Evolutionary conservation across 2,888 invertebrate species (phyloP), one percentile per base, ranked within the genome.

Genomic region (Erebia aethiops): DNA sequence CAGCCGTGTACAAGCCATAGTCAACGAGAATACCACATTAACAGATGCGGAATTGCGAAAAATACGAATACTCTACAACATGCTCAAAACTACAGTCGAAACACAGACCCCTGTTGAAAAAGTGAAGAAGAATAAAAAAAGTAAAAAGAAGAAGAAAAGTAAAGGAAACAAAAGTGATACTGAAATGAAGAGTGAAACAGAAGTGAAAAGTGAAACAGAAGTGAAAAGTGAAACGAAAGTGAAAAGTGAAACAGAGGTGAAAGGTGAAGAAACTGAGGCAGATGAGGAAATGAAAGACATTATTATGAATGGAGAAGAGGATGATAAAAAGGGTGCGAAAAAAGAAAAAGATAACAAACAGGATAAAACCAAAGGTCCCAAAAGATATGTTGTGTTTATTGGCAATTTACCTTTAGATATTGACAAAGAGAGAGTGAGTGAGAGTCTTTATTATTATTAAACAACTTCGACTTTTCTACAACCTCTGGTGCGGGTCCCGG

Each of bases 361-460:
- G 51, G 67, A 49, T 80, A 78, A 85, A 76, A 76, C 78, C 0
- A 88, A 85, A 71, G 88, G 90, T 0, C 86, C 89, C 0, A 93
- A 92, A 73, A 82, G 93, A 87, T 93, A 93, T 85, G 89, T 93
- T 1, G 92, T 92, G 26, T 93, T 93, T 78, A 74, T 94, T 46
- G 93, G 94, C 0, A 94, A 93, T 75, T 77, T 94, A 41, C 90
- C 93, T 0, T 77, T 87, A 16, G 84, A 87, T 75, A 75, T 89
- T 60, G 79, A 82, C 70, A 89, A 88, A 70, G 87, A 89, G 58
- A 86, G 82, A 82, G 93, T 93, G 75, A 77, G 78, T 71, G 49
- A 9, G 26, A 56, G 8, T 21, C 16, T n/a, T 35, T 26, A 16
- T 62, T 16, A 16, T 60, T 51, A 14, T 56, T 35, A 43, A 43